Conservation (phyloP, 2,888 invertebrate genomes). For the Tuta absoluta region DNA sequence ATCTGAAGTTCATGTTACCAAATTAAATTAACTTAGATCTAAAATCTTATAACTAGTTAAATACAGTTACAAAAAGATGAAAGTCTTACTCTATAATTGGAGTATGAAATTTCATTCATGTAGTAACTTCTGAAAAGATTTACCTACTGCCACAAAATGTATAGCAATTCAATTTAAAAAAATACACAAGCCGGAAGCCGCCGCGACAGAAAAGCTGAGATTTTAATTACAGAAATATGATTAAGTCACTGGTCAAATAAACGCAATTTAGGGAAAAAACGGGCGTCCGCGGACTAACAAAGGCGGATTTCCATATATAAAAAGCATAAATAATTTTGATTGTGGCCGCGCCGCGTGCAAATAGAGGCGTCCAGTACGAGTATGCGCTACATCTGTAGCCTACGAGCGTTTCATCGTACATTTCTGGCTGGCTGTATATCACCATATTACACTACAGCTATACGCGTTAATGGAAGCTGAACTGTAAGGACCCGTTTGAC, state of each 20-base stretch:
- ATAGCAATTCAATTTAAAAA: slow-evolving; percentile 17
- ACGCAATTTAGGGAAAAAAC: slow-evolving; percentile 65
- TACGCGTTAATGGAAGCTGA: no score
- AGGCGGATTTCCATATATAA: slow-evolving; percentile 69
- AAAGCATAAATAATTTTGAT: slow-evolving; percentile 77
- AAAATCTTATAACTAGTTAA: no score
- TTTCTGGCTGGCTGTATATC: no score
- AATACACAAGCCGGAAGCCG: slow-evolving; percentile 21
- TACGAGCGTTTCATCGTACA: no score
- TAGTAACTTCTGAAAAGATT: neutral
- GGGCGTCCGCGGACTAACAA: slow-evolving; percentile 52
- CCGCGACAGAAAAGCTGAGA: slow-evolving; percentile 63
- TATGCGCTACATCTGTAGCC: no score
- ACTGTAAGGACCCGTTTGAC: no score
- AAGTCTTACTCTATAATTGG: no score
- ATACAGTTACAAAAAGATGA: no score
- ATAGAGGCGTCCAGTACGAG: slow-evolving; percentile 56
- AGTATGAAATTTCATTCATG: no score
- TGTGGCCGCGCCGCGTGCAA: slow-evolving; percentile 64
- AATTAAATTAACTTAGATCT: no score
- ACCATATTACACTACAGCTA: no score
- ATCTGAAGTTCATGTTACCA: no score
- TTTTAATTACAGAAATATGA: slow-evolving; percentile 78
- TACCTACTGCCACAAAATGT: neutral
- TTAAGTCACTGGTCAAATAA: slow-evolving; percentile 72